phyloP scores from a whole-genome alignment of 2,797 vertebrate species.

The Urophycis tenuis region DNA sequence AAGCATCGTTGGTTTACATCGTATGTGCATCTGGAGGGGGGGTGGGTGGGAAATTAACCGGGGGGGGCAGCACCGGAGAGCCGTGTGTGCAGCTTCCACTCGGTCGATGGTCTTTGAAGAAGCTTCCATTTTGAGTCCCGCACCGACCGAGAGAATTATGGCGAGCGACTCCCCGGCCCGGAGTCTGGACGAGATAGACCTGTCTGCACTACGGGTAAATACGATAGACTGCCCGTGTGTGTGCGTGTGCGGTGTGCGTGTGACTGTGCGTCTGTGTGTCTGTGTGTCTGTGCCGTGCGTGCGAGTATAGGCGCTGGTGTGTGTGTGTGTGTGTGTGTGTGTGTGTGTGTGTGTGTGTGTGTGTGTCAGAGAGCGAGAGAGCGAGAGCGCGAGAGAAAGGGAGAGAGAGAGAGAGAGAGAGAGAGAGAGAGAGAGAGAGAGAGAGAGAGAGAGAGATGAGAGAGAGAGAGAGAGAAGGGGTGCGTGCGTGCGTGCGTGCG shows the following conservation, averaged over 20 bases:
- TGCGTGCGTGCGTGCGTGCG: slow-evolving; percentile 12
- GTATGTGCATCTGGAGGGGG: too few relatives aligned
- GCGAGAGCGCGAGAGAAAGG: too few relatives aligned
- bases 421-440: too few relatives aligned
- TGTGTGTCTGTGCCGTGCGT: slow-evolving; percentile 12
- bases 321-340: slow-evolving; percentile 27
- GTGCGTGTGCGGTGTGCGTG: slow-evolving; percentile 17
- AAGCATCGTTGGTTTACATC: slow-evolving; percentile 11
- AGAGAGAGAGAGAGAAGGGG: too few relatives aligned
- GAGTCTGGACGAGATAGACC: slow-evolving; percentile 96
- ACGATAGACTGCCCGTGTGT: slow-evolving; percentile 15
- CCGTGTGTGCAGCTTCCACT: slow-evolving; percentile 28
- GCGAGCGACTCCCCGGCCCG: slow-evolving; percentile 95
- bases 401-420: too few relatives aligned
- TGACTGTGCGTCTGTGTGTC: slow-evolving; percentile 1
- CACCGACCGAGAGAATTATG: slow-evolving; percentile 74
- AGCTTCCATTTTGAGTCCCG: slow-evolving; percentile 62
- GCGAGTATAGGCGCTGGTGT: too few relatives aligned
- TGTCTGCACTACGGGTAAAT: slow-evolving; percentile 90
- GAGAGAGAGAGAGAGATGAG: too few relatives aligned
- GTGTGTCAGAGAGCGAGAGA: too few relatives aligned
- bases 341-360: slow-evolving; percentile 22
- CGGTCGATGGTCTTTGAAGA: slow-evolving; percentile 62
- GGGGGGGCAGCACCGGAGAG: slow-evolving; percentile 17
- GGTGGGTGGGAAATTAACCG: slow-evolving; percentile 9